Percentiles rank a stretch among this genome's conserved stretches.
These are phyloP conservation scores for Cerastis rubricosa DNA, from an alignment of 2,888 invertebrate genomes.

Conservation along the genomic window DNA sequence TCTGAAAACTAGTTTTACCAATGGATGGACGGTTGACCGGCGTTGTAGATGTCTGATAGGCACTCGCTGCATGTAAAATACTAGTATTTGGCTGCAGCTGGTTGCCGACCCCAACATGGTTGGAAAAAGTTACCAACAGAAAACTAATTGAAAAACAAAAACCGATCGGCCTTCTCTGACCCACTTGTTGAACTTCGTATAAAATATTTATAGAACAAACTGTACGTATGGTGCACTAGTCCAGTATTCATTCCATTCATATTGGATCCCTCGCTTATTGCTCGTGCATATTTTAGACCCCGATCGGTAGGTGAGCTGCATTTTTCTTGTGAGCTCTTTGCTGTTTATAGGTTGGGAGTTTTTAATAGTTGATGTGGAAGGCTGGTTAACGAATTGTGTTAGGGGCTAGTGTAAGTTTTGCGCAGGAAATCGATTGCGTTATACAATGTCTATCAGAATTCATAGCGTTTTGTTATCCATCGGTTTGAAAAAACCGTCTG, in stretches of 20 bases:
- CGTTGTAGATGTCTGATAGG: too few relatives aligned
- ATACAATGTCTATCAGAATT: too few relatives aligned
- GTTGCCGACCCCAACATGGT: too few relatives aligned
- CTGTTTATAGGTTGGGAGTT: conserved; percentile 6
- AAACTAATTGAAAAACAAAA: conserved; percentile 16
- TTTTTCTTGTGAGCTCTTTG: conserved; percentile 42
- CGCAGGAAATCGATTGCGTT: neutral
- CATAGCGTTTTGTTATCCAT: neutral
- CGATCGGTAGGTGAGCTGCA: conserved; percentile 53
- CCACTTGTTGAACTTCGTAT: conserved; percentile 60
- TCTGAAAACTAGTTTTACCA: too few relatives aligned
- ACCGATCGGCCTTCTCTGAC: conserved; percentile 21
- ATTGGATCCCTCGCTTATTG: conserved; percentile 70
- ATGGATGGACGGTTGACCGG: too few relatives aligned
- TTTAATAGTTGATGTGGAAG: conserved; percentile 31
- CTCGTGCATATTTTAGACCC: conserved; percentile 68
- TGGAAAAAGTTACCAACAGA: neutral
- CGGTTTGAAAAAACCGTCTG: too few relatives aligned
- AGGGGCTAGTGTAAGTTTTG: neutral
- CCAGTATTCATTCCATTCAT: conserved; percentile 62
- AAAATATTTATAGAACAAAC: conserved; percentile 56
- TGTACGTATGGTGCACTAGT: conserved; percentile 28
- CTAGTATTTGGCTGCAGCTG: too few relatives aligned
- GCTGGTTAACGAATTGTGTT: conserved; percentile 3
- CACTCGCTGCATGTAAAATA: too few relatives aligned